Percentiles rank a stretch among this genome's conserved stretches.
These are phyloP conservation scores for Tachina fera DNA, from an alignment of 2,888 invertebrate genomes.

Conservation along the genomic window DNA sequence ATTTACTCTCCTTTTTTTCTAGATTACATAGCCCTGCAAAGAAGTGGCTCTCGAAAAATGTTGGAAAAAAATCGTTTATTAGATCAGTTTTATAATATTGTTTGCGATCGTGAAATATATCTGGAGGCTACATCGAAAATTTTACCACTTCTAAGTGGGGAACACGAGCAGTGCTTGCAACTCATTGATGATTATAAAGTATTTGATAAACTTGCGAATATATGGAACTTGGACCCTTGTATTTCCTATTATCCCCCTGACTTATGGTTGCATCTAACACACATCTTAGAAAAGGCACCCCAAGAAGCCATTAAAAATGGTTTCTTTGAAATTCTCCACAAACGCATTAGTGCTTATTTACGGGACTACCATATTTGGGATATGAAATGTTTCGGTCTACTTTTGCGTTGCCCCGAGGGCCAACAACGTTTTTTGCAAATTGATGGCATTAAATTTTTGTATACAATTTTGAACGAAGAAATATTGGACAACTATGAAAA, in stretches of 20 bases:
- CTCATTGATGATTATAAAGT: slow-evolving; percentile 55
- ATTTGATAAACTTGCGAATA: slow-evolving; percentile 60
- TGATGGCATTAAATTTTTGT: slow-evolving; percentile 77
- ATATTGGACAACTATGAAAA: slow-evolving; percentile 74
- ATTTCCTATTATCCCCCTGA: slow-evolving; percentile 72
- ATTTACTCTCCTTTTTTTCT: not conserved
- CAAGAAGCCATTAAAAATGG: slow-evolving; percentile 76
- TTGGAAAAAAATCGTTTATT: slow-evolving; percentile 73
- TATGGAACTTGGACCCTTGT: slow-evolving; percentile 74
- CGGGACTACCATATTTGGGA: slow-evolving; percentile 75
- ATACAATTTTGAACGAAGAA: slow-evolving; percentile 73
- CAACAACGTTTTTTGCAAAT: slow-evolving; percentile 76
- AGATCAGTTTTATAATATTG: slow-evolving; percentile 76
- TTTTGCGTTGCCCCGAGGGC: slow-evolving; percentile 78
- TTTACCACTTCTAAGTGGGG: slow-evolving; percentile 75
- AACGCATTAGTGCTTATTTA: slow-evolving; percentile 73
- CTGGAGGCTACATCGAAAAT: slow-evolving; percentile 74
- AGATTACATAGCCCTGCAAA: slow-evolving; percentile 50
- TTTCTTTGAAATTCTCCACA: slow-evolving; percentile 78
- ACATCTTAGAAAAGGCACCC: slow-evolving; percentile 77
- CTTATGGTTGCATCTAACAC: slow-evolving; percentile 78
- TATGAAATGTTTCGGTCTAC: slow-evolving; percentile 79
- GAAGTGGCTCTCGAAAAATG: slow-evolving; percentile 75
- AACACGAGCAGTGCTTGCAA: slow-evolving; percentile 72
- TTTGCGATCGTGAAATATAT: slow-evolving; percentile 62